Evolutionary conservation across 2,113 vertebrate genomes (phyloP).

Genomic region (Muscicapa adusta): DNA sequence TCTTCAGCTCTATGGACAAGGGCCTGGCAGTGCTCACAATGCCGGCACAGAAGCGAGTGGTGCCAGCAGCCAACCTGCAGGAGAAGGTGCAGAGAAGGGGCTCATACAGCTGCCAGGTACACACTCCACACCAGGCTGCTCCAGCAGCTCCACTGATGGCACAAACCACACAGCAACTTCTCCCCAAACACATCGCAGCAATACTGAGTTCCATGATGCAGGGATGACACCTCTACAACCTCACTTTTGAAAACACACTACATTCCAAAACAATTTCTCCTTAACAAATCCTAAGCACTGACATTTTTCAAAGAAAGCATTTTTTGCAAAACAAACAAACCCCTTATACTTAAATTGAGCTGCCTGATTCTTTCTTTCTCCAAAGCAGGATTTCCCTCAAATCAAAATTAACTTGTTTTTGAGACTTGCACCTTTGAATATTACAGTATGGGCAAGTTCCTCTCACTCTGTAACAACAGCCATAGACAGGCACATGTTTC

Average conservation of each 20-base stretch:
- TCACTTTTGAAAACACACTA: rapidly evolving
- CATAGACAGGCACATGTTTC: rapidly evolving
- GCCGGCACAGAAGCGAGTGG: constrained; percentile 90
- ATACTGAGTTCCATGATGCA: rapidly evolving
- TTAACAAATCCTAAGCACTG: neutral
- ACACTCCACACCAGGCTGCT: neutral
- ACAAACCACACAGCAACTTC: neutral
- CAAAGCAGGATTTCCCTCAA: neutral
- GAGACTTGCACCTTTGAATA: neutral
- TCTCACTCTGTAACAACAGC: neutral
- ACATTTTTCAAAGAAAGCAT: neutral
- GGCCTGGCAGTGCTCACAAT: constrained; percentile 89
- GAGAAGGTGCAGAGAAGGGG: neutral
- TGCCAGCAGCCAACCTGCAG: constrained; percentile 89
- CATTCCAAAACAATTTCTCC: neutral
- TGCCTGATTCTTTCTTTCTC: neutral
- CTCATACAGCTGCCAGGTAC: neutral
- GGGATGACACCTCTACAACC: neutral
- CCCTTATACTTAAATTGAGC: neutral
- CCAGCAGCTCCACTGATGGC: neutral
- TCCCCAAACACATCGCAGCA: neutral
- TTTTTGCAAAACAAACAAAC: neutral
- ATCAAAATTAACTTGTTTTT: neutral
- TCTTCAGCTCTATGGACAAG: constrained; percentile 86
- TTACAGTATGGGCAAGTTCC: neutral